Base-by-base conservation (phyloP, 2,888 invertebrate genomes). In the Diarsia dahlii region DNA sequence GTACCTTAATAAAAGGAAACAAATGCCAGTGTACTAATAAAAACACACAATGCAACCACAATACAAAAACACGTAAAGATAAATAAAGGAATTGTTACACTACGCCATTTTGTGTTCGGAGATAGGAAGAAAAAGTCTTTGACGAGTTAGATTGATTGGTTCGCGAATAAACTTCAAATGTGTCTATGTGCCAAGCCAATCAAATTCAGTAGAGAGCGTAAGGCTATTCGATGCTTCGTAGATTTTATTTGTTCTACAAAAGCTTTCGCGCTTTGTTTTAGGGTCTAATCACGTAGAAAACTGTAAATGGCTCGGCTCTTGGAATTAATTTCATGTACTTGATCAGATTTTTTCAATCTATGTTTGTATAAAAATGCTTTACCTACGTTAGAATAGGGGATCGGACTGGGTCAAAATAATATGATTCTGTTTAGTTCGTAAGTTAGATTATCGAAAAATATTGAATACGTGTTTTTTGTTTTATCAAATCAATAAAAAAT, bases 91-190 rank as follows among this genome's bases (percentile, higher is more conserved):
- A 60, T 34, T 23, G 52, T 68, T 67, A 23, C 15, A 50, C 56
- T 46, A 18, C 15, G 13, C 20, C 4, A 52, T 78, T 68, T 78
- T 3, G 13, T 48, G 60, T 68, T 78, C 60, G 23, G 15, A 50
- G 15, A 50, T 34, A 52, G 72, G 23, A 64, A 71, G 46, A 78
- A 76, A 78, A 54, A 58, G 23, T 18, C 63, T 64, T 45, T 34
- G 56, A 50, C 67, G 48, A 64, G 67, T 48, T 64, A 60, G 63
- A 64, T 80, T 74, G 81, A 79, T 79, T 74, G 63, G 64, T 78
- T 80, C 48, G 28, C 64, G 64, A 65, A 72, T 48, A 52, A 52
- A 78, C 64, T 72, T 65, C 52, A 60, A 60, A 72, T 65, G 73
- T 72, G 56, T 71, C 56, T 77, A 71, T 50, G 46, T 80, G 45